A percentile compares a stretch with the other conserved stretches of the same genome.
phyloP scores from a whole-genome alignment of 2,113 vertebrate species.

The Stictonetta naevosa region DNA sequence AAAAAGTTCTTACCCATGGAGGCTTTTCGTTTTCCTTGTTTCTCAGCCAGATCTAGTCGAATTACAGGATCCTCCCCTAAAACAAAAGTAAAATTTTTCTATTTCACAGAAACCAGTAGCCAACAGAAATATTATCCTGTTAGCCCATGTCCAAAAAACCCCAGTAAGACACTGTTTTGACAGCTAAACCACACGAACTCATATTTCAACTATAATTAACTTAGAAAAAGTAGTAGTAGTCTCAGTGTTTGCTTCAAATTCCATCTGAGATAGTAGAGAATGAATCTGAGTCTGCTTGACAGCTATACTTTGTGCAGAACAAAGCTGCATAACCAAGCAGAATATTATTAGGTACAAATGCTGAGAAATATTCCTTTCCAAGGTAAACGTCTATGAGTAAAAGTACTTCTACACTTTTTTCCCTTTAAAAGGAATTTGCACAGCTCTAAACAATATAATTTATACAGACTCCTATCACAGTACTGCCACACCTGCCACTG shows the following conservation, averaged over 20 bases:
- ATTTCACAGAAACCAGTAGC: not conserved
- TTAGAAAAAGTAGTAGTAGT: not conserved
- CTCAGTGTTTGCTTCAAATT: not conserved
- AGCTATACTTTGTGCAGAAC: not conserved
- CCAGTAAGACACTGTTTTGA: not conserved
- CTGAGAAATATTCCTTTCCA: not conserved
- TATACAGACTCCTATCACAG: not conserved
- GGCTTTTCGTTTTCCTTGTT: conserved; percentile 79
- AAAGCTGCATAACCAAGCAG: no score
- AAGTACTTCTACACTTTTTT: fast-evolving
- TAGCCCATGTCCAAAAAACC: not conserved
- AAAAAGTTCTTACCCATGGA: conserved; percentile 21
- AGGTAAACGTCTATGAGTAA: fast-evolving
- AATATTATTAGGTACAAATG: not conserved
- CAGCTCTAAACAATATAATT: not conserved
- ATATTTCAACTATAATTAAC: not conserved
- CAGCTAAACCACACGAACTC: not conserved
- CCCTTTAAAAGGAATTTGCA: not conserved
- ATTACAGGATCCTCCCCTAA: conserved; percentile 77
- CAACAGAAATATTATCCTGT: not conserved
- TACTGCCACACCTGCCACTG: not conserved
- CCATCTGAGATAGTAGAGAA: not conserved
- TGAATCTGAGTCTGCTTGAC: no score
- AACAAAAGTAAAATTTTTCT: not conserved
- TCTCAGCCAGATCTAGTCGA: conserved; percentile 76